A percentile compares a stretch with the other conserved stretches of the same genome.
phyloP scores from a whole-genome alignment of 2,113 vertebrate genomes.

The Pygoscelis adeliae region DNA sequence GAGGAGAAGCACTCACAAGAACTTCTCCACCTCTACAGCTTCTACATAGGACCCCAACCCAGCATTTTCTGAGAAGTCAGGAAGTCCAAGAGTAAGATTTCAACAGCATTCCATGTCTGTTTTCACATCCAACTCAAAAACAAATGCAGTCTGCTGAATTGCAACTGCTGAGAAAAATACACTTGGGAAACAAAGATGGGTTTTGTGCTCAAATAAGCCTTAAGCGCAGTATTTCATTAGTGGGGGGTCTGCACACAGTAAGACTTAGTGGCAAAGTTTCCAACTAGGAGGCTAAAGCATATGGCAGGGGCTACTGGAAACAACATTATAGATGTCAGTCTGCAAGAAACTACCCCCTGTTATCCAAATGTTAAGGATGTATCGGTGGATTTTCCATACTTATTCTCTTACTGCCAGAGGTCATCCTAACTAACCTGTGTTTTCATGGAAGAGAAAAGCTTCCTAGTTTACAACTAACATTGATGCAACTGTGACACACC shows the following conservation, averaged over 20 bases:
- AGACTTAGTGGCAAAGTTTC: background rate
- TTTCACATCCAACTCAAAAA: background rate
- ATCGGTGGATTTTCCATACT: background rate
- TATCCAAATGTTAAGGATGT: background rate
- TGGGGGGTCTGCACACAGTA: background rate
- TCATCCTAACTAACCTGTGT: background rate
- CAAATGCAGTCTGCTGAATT: background rate
- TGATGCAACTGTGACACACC: background rate
- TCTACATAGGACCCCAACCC: background rate
- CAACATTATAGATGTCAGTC: background rate
- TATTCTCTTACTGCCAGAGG: background rate
- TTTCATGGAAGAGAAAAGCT: background rate
- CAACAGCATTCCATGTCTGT: background rate
- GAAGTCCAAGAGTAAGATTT: background rate
- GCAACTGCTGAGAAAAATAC: background rate
- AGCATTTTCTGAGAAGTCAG: background rate
- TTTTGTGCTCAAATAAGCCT: background rate
- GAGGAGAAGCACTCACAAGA: background rate
- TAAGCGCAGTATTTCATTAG: background rate
- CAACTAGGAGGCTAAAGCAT: background rate
- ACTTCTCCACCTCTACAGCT: background rate
- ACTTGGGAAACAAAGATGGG: background rate
- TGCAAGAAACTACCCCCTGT: background rate
- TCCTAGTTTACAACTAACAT: background rate
- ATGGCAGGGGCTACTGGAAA: background rate